Evolutionary conservation across 1,140 invertebrate species (phyloP).

Genomic region (Hyles euphorbiae): DNA sequence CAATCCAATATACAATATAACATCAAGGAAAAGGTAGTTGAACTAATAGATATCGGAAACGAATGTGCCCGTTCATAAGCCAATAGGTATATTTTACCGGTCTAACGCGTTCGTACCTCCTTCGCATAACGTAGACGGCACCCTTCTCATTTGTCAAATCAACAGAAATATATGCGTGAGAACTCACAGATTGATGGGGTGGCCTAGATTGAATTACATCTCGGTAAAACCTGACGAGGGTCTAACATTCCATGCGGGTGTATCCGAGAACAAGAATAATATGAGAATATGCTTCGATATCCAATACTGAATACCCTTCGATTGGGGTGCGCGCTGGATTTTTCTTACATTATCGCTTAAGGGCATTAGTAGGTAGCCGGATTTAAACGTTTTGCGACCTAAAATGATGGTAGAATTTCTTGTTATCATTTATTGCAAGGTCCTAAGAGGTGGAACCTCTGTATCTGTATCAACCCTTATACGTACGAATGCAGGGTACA

Average conservation of each 20-base stretch:
- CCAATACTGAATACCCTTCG: conserved; percentile 35
- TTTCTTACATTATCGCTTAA: no score
- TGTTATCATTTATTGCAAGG: no score
- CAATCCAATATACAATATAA: no score
- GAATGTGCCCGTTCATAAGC: conserved; percentile 20
- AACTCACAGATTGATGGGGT: conserved; percentile 70
- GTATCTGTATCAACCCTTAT: no score
- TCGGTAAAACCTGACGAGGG: conserved; percentile 67
- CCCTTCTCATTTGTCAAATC: conserved; percentile 75
- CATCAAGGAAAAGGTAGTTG: no score
- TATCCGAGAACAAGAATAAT: conserved; percentile 52
- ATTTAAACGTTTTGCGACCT: no score
- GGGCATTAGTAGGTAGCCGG: no score
- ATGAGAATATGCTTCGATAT: conserved; percentile 46
- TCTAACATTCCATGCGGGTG: conserved; percentile 59
- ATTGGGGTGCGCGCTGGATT: neutral
- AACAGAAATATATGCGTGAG: conserved; percentile 73
- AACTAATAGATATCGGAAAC: neutral
- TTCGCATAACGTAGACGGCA: conserved; percentile 41
- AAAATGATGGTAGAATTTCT: no score
- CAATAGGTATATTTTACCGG: conserved; percentile 35
- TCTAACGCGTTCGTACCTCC: conserved; percentile 32
- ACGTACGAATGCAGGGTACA: no score
- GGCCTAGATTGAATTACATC: conserved; percentile 71
- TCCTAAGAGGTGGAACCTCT: no score